Evolutionary conservation across 2,888 invertebrate genomes (phyloP).

Genomic region (Hydrotaea diabolus): DNA sequence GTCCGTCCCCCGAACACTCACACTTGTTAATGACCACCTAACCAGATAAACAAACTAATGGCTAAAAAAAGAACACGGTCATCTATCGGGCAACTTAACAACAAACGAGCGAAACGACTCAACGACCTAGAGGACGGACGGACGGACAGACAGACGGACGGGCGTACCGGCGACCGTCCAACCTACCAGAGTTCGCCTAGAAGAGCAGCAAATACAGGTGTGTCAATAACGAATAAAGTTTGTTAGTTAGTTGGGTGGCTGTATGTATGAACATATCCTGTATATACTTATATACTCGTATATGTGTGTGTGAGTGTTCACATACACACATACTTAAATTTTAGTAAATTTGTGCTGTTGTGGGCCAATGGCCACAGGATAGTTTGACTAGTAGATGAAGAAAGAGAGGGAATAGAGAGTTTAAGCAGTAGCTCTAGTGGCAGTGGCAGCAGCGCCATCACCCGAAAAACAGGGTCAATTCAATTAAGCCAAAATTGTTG

Average conservation of each 20-base stretch:
- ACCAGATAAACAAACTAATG: conserved; percentile 30
- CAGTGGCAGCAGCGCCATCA: not conserved
- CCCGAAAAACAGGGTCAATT: conserved; percentile 59
- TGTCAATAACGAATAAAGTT: conserved; percentile 55
- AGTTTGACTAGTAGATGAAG: not conserved
- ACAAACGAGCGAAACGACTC: conserved; percentile 6
- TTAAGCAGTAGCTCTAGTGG: not conserved
- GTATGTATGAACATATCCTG: no score
- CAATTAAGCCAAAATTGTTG: conserved; percentile 57
- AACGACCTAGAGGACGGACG: not conserved
- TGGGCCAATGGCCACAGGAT: conserved; percentile 32
- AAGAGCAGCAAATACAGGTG: conserved; percentile 50
- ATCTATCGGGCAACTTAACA: conserved; percentile 1
- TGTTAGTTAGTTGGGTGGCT: not conserved
- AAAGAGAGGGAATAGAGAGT: no score
- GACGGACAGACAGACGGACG: not conserved
- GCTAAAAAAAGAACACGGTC: conserved; percentile 28
- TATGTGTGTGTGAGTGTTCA: not conserved
- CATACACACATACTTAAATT: conserved; percentile 27
- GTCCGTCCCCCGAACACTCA: not conserved
- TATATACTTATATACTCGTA: no score
- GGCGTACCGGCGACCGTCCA: not conserved
- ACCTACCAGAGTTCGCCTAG: not conserved
- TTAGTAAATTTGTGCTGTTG: conserved; percentile 43
- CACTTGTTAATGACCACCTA: conserved; percentile 39